Evolutionary conservation across 2,888 invertebrate genomes (phyloP).

Genomic region (Cantharis rufa): DNA sequence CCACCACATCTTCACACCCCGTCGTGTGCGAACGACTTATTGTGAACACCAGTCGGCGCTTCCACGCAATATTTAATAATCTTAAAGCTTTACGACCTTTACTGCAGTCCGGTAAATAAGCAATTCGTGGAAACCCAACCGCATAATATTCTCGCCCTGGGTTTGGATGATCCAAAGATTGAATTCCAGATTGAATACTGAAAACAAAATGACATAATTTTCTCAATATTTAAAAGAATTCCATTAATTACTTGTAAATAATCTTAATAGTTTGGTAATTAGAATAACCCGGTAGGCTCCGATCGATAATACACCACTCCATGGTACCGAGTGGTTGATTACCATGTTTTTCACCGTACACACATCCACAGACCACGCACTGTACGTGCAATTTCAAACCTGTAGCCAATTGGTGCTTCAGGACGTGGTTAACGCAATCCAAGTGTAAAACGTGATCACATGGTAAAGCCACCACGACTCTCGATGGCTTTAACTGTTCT

Average conservation of each 20-base stretch:
- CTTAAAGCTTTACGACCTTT: conserved; percentile 77
- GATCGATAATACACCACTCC: conserved; percentile 77
- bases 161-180: conserved; percentile 77
- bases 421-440: conserved; percentile 76
- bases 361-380: conserved; percentile 84
- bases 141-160: conserved; percentile 87
- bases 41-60: conserved; percentile 80
- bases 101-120: conserved; percentile 83
- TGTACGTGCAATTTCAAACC: conserved; percentile 69
- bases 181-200: conserved; percentile 84
- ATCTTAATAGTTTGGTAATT: conserved; percentile 78
- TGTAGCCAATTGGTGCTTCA: conserved; percentile 65
- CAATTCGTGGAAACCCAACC: conserved; percentile 82
- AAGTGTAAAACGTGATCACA: conserved; percentile 83
- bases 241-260: conserved; percentile 73
- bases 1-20: conserved; percentile 86
- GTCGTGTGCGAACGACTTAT: conserved; percentile 88
- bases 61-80: conserved; percentile 81
- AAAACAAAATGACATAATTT: conserved; percentile 36
- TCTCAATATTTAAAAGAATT: neutral
- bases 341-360: conserved; percentile 79
- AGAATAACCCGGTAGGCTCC: conserved; percentile 71
- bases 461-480: conserved; percentile 66
- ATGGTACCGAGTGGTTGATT: conserved; percentile 83
- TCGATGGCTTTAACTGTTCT: conserved; percentile 62